Percentiles rank a stretch among this genome's conserved stretches.
These are phyloP conservation scores for Archivesica marissinica DNA, from an alignment of 1,140 invertebrate species.

Conservation along the genomic window DNA sequence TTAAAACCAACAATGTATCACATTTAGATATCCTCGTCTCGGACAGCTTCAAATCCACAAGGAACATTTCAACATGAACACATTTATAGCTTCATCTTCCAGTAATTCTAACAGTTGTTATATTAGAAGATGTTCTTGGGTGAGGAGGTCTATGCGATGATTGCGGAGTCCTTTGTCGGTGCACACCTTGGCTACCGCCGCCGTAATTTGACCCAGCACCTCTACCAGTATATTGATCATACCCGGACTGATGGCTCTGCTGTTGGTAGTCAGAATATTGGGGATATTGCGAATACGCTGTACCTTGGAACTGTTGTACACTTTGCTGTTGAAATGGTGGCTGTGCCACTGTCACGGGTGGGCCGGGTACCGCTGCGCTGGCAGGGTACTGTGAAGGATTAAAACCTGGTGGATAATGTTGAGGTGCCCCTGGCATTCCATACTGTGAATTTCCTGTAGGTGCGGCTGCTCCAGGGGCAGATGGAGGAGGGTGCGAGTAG, in stretches of 20 bases:
- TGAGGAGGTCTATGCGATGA: constrained; percentile 4
- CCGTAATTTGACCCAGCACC: background rate
- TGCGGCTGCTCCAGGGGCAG: constrained; percentile 8
- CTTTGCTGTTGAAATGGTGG: constrained; percentile 33
- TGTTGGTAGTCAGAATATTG: constrained; percentile 17
- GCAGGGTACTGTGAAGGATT: constrained; percentile 40
- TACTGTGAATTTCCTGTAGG: constrained; percentile 3
- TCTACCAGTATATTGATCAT: constrained; percentile 29
- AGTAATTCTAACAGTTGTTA: constrained; percentile 36
- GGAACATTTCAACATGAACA: no score
- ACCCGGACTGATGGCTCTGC: background rate
- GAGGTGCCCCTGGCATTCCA: background rate
- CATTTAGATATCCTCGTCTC: no score
- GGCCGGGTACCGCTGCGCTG: constrained; percentile 44
- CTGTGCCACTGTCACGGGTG: constrained; percentile 46
- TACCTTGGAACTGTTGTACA: constrained; percentile 54
- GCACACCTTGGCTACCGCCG: no score
- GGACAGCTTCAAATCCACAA: no score
- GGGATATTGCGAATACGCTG: constrained; percentile 42
- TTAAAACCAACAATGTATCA: background rate
- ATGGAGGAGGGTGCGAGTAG: constrained; percentile 58
- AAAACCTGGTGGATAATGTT: constrained; percentile 62
- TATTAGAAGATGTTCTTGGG: constrained; percentile 18
- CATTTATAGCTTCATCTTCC: background rate
- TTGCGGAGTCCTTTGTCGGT: background rate